Percentiles rank a stretch among this genome's conserved stretches.
Conservation (phyloP, 2,888 invertebrate species). For the Hemaris fuciformis region DNA sequence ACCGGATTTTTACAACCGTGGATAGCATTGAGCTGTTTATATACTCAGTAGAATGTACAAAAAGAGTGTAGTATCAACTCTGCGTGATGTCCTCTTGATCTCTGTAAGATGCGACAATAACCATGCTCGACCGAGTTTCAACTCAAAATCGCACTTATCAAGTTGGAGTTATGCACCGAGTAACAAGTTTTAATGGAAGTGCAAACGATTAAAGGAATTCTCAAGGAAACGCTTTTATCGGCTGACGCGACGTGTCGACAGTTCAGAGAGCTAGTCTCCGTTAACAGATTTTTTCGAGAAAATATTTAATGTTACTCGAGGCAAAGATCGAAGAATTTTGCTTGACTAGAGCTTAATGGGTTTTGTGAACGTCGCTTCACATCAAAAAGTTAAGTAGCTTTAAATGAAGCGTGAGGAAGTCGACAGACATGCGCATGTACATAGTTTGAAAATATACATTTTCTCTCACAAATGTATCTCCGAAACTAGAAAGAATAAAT, state of each 20-base stretch:
- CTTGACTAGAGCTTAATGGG: neutral
- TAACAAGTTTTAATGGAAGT: slow-evolving; percentile 6
- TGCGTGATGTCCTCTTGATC: neutral
- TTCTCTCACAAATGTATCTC: too few relatives aligned
- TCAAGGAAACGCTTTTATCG: neutral
- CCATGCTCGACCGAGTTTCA: slow-evolving; percentile 12
- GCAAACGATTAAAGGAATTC: neutral
- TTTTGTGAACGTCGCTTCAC: neutral
- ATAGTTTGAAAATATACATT: too few relatives aligned
- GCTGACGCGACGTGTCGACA: neutral
- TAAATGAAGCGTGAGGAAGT: neutral
- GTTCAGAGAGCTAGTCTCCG: neutral
- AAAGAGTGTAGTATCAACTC: neutral
- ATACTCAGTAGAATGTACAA: neutral
- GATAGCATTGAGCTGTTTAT: too few relatives aligned
- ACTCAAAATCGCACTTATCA: slow-evolving; percentile 3
- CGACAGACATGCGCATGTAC: neutral
- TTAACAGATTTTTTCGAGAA: neutral
- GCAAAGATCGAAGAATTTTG: neutral
- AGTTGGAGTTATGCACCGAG: slow-evolving; percentile 4
- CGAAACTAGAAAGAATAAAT: too few relatives aligned
- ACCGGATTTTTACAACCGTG: too few relatives aligned
- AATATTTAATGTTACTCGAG: neutral
- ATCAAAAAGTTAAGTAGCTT: neutral
- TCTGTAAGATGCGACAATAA: slow-evolving; percentile 5